These are phyloP conservation scores for Macaca mulatta DNA, from an alignment of 2,113 vertebrate genomes.

Conservation along the genomic window DNA sequence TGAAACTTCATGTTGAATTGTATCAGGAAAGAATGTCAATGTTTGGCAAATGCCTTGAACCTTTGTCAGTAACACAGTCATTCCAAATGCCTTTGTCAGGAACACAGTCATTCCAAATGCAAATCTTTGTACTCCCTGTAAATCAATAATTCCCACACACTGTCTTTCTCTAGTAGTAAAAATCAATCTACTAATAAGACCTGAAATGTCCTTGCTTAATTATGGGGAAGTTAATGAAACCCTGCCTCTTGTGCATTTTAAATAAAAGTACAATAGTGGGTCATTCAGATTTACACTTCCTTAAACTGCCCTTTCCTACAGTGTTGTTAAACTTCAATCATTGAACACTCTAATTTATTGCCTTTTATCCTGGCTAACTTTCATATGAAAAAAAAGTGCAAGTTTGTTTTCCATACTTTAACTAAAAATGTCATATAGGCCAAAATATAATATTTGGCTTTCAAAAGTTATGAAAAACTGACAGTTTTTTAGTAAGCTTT, in stretches of 20 bases:
- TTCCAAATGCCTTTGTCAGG: slow-evolving; percentile 10
- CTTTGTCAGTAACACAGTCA: not conserved
- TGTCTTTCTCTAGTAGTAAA: slow-evolving; percentile 50
- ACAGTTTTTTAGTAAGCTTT: not conserved
- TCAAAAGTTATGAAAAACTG: slow-evolving; percentile 17
- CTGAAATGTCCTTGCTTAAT: slow-evolving; percentile 66
- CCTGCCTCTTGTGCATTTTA: slow-evolving; percentile 26
- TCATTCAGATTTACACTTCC: not conserved
- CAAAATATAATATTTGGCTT: slow-evolving; percentile 4
- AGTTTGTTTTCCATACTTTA: not conserved
- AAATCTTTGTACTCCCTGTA: slow-evolving; percentile 24
- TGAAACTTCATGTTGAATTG: not conserved
- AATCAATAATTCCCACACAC: slow-evolving; percentile 11
- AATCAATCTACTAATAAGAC: slow-evolving; percentile 54
- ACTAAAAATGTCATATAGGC: not conserved
- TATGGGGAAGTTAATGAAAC: slow-evolving; percentile 64
- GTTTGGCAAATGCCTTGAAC: not conserved
- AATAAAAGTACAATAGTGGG: not conserved
- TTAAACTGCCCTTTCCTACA: slow-evolving; percentile 11
- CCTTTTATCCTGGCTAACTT: slow-evolving; percentile 8
- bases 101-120: not conserved
- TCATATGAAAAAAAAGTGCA: not conserved
- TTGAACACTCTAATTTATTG: slow-evolving; percentile 16
- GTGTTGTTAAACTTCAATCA: not conserved
- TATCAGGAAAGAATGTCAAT: not conserved